Percentiles rank a stretch among this genome's conserved stretches.
phyloP scores from a whole-genome alignment of 1,140 invertebrate genomes.

The Thaumatotibia leucotreta region DNA sequence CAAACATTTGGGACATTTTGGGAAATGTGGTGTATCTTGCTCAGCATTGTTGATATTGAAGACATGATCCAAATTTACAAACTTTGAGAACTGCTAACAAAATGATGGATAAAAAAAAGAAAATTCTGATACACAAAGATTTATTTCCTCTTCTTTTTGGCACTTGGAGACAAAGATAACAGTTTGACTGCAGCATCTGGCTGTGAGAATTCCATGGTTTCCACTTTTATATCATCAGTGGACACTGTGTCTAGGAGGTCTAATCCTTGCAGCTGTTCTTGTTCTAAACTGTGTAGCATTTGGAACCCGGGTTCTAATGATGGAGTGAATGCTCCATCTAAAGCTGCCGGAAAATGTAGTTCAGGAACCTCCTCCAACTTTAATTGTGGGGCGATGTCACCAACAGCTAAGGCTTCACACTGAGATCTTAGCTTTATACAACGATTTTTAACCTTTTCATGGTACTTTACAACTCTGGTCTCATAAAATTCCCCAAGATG shows the following conservation, averaged over 20 bases:
- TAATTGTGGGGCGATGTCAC: slow-evolving; percentile 58
- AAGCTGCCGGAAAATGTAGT: slow-evolving; percentile 69
- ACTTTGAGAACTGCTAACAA: too few relatives aligned
- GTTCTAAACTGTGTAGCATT: slow-evolving; percentile 71
- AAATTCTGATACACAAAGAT: slow-evolving; percentile 13
- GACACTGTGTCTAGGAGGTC: slow-evolving; percentile 60
- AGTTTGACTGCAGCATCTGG: slow-evolving; percentile 51
- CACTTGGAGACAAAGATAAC: slow-evolving; percentile 56
- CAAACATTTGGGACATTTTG: too few relatives aligned
- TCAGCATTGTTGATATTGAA: too few relatives aligned
- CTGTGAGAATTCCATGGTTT: slow-evolving; percentile 61
- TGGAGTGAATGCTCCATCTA: slow-evolving; percentile 69
- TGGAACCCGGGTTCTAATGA: slow-evolving; percentile 71
- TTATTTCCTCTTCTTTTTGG: slow-evolving; percentile 70
- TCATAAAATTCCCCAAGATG: slow-evolving; percentile 68
- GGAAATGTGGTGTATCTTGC: too few relatives aligned
- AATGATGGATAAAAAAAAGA: background rate
- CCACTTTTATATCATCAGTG: slow-evolving; percentile 63
- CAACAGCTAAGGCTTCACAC: slow-evolving; percentile 55
- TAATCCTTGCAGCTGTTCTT: slow-evolving; percentile 65
- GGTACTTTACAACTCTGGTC: slow-evolving; percentile 56
- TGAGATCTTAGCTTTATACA: slow-evolving; percentile 51
- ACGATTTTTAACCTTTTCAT: slow-evolving; percentile 52
- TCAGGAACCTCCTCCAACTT: slow-evolving; percentile 72
- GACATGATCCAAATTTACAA: too few relatives aligned